phyloP scores from a whole-genome alignment of 2,113 vertebrate genomes.

The Ivindomyrus marchei region DNA sequence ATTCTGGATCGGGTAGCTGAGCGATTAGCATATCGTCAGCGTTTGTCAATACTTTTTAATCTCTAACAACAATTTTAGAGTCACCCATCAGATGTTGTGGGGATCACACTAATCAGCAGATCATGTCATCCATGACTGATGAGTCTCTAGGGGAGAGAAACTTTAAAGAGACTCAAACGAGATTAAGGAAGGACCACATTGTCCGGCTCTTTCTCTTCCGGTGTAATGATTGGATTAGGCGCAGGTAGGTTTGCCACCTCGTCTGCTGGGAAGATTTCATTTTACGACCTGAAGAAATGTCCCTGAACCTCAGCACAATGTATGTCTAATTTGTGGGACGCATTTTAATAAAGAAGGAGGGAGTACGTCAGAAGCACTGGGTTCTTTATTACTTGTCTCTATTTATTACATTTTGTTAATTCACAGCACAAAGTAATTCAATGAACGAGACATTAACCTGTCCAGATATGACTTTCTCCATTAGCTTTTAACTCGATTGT shows the following conservation, averaged over 20 bases:
- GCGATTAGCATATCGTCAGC: conserved; percentile 42
- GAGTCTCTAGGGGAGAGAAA: conserved; percentile 31
- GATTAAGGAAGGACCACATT: not conserved
- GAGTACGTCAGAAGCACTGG: conserved; percentile 36
- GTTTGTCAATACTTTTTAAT: conserved; percentile 44
- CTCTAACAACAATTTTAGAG: conserved; percentile 42
- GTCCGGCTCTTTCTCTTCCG: not conserved
- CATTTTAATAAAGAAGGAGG: conserved; percentile 50
- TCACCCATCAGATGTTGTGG: conserved; percentile 44
- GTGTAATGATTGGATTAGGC: not conserved
- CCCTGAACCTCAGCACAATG: conserved; percentile 37
- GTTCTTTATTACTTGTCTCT: conserved; percentile 39
- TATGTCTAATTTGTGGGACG: conserved; percentile 40
- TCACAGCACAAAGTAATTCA: conserved; percentile 49
- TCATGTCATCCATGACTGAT: conserved; percentile 49
- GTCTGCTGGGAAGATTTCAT: conserved; percentile 27
- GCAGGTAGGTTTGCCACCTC: not conserved
- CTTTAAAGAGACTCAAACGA: not conserved
- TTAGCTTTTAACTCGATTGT: conserved; percentile 50
- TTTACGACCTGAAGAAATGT: conserved; percentile 33
- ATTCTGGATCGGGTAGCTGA: conserved; percentile 39
- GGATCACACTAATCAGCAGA: conserved; percentile 47
- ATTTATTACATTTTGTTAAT: conserved; percentile 53
- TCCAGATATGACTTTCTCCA: conserved; percentile 49
- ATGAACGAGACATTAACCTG: conserved; percentile 62